A percentile compares a stretch with the other conserved stretches of the same genome.
Conservation (phyloP, 2,797 vertebrate species). For the Naso thynnoides region DNA sequence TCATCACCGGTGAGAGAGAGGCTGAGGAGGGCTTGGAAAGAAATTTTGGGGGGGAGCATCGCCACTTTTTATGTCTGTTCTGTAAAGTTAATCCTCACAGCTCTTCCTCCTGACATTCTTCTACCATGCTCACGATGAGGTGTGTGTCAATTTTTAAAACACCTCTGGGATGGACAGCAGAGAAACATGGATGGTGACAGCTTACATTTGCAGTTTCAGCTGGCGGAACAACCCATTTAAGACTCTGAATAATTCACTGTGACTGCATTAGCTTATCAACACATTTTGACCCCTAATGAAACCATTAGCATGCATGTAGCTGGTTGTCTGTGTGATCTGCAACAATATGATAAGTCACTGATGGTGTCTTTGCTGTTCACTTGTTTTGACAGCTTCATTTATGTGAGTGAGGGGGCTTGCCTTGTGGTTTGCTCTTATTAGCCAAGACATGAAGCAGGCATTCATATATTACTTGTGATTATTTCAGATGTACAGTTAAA, state of each 20-base stretch:
- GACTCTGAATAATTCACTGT: slow-evolving; percentile 44
- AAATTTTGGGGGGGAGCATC: not conserved
- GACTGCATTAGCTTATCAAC: slow-evolving; percentile 36
- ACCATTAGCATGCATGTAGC: slow-evolving; percentile 16
- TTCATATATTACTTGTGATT: slow-evolving; percentile 18
- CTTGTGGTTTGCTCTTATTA: slow-evolving; percentile 7
- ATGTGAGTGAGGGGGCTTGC: not conserved
- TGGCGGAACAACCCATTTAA: slow-evolving; percentile 19
- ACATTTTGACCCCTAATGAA: slow-evolving; percentile 30
- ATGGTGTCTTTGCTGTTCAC: not conserved
- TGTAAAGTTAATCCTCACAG: not conserved
- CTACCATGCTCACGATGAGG: not conserved
- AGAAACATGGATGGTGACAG: not conserved
- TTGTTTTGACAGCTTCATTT: slow-evolving; percentile 4
- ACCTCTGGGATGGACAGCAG: slow-evolving; percentile 17
- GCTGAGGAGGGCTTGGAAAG: not conserved
- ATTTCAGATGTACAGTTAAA: slow-evolving; percentile 21
- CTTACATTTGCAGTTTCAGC: slow-evolving; percentile 9
- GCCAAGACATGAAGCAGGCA: not conserved
- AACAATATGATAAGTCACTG: not conserved
- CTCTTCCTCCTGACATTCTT: not conserved
- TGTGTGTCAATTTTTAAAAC: not conserved
- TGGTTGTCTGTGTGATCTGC: slow-evolving; percentile 7
- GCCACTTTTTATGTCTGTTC: not conserved
- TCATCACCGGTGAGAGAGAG: slow-evolving; percentile 19